Percentiles rank a stretch among this genome's conserved stretches.
phyloP scores from a whole-genome alignment of 2,888 invertebrate species.

The Cephonodes hylas region DNA sequence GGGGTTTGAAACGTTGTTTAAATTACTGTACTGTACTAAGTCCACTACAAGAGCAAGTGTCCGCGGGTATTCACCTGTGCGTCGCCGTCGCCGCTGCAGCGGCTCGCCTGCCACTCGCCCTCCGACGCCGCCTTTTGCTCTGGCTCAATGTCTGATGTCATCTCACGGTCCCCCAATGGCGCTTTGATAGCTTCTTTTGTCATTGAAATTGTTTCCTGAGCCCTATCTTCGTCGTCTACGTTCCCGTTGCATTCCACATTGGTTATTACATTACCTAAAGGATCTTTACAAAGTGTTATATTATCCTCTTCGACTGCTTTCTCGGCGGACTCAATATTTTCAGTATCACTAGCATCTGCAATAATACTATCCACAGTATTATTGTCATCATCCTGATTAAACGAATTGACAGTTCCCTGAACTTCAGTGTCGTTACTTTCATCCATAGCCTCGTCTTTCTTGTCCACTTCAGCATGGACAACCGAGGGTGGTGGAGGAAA shows the following conservation, averaged over 20 bases:
- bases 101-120: conserved; percentile 36
- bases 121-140: conserved; percentile 13
- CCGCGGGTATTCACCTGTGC: conserved; percentile 73
- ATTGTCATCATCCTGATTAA: neutral
- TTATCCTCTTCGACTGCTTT: conserved; percentile 38
- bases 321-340: conserved; percentile 17
- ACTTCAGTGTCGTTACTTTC: neutral
- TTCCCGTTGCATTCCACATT: conserved; percentile 51
- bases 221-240: conserved; percentile 19
- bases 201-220: neutral
- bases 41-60: conserved; percentile 72
- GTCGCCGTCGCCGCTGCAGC: conserved; percentile 32
- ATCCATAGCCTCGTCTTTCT: neutral
- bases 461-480: neutral
- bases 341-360: neutral
- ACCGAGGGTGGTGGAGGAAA: conserved; percentile 16
- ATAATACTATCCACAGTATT: conserved; percentile 25
- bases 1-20: conserved; percentile 55
- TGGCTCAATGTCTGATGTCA: neutral
- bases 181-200: neutral
- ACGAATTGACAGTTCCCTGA: neutral
- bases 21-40: conserved; percentile 62
- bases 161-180: neutral
- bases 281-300: conserved; percentile 41
- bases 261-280: conserved; percentile 34